phyloP scores from a whole-genome alignment of 2,113 vertebrate genomes.

The Pedionomus torquatus region DNA sequence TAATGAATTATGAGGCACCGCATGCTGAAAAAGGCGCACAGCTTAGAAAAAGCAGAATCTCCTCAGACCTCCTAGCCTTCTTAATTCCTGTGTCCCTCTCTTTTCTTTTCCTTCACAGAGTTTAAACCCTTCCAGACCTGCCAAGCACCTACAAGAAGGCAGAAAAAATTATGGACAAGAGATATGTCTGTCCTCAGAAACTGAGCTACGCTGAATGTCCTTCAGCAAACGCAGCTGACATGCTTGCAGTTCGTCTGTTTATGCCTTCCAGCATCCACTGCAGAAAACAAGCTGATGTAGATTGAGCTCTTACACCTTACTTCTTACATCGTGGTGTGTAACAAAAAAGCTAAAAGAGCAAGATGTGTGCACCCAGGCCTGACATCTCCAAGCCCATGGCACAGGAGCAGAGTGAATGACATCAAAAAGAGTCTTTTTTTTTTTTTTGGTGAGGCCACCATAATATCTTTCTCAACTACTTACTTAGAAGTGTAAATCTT shows the following conservation, averaged over 20 bases:
- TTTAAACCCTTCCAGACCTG: neutral
- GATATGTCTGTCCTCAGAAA: neutral
- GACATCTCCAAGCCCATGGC: neutral
- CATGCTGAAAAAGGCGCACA: neutral
- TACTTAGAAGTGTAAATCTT: neutral
- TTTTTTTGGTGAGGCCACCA: neutral
- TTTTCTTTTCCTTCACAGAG: neutral
- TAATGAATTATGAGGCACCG: neutral
- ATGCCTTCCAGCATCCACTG: neutral
- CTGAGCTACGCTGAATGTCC: neutral
- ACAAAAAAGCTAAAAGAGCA: neutral
- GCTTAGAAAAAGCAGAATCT: neutral
- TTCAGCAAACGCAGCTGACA: slow-evolving; percentile 8
- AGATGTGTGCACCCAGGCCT: neutral
- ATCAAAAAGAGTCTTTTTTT: neutral
- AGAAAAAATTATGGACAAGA: neutral
- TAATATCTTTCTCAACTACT: neutral
- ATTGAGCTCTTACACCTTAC: neutral
- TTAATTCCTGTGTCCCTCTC: neutral
- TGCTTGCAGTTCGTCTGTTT: neutral
- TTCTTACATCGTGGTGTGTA: neutral
- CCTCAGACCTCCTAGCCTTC: neutral
- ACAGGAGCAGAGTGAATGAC: neutral
- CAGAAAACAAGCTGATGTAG: neutral
- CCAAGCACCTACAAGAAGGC: neutral